Conservation (phyloP, 2,113 vertebrate genomes). For the Rhinolophus ferrumequinum region DNA sequence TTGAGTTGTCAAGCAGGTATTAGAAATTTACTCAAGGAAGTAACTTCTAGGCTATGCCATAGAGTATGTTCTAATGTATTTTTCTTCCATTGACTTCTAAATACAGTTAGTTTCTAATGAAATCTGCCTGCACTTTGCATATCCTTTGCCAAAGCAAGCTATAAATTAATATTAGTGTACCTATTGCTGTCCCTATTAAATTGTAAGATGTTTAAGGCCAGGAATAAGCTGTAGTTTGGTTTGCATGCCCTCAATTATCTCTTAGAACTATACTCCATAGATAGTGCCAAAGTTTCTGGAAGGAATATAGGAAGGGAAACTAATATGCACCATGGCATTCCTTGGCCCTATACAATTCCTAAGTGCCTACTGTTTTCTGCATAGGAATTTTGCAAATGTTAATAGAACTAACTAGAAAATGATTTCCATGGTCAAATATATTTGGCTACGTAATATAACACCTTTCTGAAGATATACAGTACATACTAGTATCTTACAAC, state of each 20-base stretch:
- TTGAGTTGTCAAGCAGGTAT: not conserved
- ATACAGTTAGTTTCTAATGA: constrained; percentile 20
- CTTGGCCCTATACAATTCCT: not conserved
- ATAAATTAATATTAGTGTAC: not conserved
- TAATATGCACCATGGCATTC: not conserved
- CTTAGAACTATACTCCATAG: not conserved
- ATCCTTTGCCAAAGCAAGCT: not conserved
- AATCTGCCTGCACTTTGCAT: not conserved
- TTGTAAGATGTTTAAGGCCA: not conserved
- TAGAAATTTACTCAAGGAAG: constrained; percentile 48
- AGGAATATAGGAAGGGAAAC: not conserved
- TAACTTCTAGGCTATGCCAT: not conserved
- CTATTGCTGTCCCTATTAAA: not conserved
- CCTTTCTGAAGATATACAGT: not conserved
- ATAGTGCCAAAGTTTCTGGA: constrained; percentile 20
- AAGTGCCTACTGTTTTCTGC: not conserved
- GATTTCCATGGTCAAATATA: not conserved
- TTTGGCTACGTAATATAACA: not conserved
- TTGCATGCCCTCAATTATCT: not conserved
- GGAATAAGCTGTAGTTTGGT: not conserved
- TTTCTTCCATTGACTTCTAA: constrained; percentile 18
- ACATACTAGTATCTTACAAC: not conserved
- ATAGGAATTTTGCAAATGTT: not conserved
- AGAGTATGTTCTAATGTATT: not conserved
- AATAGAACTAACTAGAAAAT: not conserved